Percentiles rank a stretch among this genome's conserved stretches.
These are phyloP conservation scores for Drosophila siamana DNA, from an alignment of 2,888 invertebrate species.

Conservation along the genomic window DNA sequence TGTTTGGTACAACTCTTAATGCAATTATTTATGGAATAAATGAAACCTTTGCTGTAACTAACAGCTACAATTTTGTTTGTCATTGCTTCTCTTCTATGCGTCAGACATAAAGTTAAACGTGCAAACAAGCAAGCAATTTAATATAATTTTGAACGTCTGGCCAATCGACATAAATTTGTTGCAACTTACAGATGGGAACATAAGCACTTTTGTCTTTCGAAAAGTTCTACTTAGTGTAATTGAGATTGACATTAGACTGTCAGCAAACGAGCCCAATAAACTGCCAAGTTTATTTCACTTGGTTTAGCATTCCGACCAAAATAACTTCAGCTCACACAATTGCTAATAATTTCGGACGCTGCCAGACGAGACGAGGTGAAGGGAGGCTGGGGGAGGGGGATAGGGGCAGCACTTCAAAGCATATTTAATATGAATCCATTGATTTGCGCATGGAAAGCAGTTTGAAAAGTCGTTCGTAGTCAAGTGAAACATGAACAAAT, in stretches of 20 bases:
- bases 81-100: no score
- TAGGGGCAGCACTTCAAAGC: background rate
- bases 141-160: no score
- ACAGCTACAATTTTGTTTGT: no score
- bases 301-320: background rate
- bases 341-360: no score
- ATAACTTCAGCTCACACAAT: no score
- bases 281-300: background rate
- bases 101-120: no score
- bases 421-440: background rate
- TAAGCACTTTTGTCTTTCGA: background rate
- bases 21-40: no score
- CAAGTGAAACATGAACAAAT: conserved; percentile 2
- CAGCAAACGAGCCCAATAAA: background rate
- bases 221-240: background rate
- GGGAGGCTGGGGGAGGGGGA: no score
- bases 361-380: background rate
- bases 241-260: background rate
- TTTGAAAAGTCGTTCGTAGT: background rate
- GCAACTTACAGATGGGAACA: background rate
- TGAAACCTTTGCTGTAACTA: no score
- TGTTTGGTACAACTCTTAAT: no score
- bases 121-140: no score
- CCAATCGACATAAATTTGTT: background rate
- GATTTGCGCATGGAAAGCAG: background rate